Evolutionary conservation across 2,797 vertebrate species (phyloP).

Genomic region (Vipera ursinii): DNA sequence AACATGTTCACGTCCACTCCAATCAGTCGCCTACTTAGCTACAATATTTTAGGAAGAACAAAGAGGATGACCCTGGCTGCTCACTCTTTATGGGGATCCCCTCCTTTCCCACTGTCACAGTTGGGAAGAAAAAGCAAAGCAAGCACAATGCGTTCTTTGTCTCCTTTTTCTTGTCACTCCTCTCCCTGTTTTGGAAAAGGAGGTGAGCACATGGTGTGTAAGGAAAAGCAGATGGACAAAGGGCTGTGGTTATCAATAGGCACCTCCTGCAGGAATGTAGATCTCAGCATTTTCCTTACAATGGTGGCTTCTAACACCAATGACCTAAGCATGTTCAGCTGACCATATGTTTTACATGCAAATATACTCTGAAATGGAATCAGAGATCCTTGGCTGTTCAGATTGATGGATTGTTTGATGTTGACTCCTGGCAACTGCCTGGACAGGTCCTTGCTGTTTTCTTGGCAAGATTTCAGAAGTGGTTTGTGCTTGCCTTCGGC

Average conservation of each 20-base stretch:
- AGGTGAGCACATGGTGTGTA: neutral
- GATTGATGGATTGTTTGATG: neutral
- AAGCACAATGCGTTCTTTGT: neutral
- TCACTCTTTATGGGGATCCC: neutral
- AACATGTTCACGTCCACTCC: neutral
- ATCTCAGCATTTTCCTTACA: neutral
- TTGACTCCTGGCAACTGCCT: neutral
- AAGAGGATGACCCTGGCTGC: neutral
- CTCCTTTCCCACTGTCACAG: neutral
- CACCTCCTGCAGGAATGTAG: neutral
- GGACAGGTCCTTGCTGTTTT: neutral
- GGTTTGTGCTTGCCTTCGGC: neutral
- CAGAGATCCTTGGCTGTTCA: neutral
- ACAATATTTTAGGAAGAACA: neutral
- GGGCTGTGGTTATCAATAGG: neutral
- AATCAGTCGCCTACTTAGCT: neutral
- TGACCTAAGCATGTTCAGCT: neutral
- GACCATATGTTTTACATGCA: neutral
- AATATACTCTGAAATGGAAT: neutral
- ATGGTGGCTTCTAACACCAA: neutral
- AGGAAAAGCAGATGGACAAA: neutral
- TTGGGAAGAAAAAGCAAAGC: neutral
- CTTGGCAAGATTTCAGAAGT: neutral
- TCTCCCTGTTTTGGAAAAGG: neutral
- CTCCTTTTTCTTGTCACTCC: neutral